Conservation (phyloP, 35 echinoderm and acorn worm genomes). For the Hemicentrotus pulcherrimus region DNA sequence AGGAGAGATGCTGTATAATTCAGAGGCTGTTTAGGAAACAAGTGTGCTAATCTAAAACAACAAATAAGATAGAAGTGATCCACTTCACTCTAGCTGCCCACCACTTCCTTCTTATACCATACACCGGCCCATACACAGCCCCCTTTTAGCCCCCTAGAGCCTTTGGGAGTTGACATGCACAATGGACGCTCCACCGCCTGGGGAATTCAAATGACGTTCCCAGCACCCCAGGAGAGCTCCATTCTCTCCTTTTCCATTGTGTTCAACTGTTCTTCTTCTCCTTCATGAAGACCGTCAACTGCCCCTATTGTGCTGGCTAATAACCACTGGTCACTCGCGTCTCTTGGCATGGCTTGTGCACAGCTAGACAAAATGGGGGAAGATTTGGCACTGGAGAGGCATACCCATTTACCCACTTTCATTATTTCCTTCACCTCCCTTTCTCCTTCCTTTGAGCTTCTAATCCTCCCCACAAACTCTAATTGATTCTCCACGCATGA, state of each 20-base stretch:
- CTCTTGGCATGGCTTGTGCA: not conserved
- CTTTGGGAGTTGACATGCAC: not conserved
- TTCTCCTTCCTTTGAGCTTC: not conserved
- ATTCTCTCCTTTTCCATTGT: not conserved
- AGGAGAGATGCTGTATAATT: not conserved
- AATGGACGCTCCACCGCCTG: not conserved
- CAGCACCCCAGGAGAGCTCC: not conserved
- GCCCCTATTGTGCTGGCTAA: not conserved
- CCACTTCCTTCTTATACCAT: slow-evolving; percentile 20
- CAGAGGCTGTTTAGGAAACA: slow-evolving; percentile 51
- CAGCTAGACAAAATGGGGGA: not conserved
- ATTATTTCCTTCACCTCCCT: not conserved
- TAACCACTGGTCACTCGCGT: not conserved
- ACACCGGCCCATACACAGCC: not conserved
- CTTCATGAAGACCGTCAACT: not conserved
- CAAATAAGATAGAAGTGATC: slow-evolving; percentile 34
- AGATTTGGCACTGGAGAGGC: not conserved
- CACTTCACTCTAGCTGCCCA: slow-evolving; percentile 15
- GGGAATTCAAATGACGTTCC: slow-evolving; percentile 45
- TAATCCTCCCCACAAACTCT: not conserved
- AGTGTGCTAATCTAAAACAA: slow-evolving; percentile 56
- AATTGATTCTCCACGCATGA: no score
- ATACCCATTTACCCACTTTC: not conserved
- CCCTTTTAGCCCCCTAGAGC: not conserved
- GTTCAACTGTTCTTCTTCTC: slow-evolving; percentile 18